These are phyloP conservation scores for Dryococelus australis DNA, from an alignment of 2,888 invertebrate genomes.

Conservation along the genomic window DNA sequence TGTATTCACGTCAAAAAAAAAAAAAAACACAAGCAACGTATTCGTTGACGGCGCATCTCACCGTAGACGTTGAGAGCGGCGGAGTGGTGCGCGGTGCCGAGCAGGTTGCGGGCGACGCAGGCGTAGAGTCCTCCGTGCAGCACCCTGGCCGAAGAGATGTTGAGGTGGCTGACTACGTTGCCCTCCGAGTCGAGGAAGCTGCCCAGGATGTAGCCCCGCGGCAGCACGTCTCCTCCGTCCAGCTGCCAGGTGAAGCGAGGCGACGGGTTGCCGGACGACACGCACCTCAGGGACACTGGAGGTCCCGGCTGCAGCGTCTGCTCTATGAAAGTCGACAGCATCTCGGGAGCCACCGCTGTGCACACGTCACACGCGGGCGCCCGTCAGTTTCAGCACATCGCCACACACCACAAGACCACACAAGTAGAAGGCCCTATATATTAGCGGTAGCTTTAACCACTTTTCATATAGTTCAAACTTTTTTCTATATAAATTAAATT, in stretches of 20 bases:
- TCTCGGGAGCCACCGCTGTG: conserved; percentile 79
- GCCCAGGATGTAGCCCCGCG: conserved; percentile 52
- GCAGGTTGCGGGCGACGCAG: conserved; percentile 78
- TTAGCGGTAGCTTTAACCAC: too few species aligned
- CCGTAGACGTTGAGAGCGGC: conserved; percentile 83
- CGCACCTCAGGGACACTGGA: conserved; percentile 80
- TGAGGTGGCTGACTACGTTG: conserved; percentile 83
- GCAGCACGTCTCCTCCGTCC: conserved; percentile 63
- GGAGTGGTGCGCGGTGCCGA: conserved; percentile 76
- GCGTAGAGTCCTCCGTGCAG: conserved; percentile 88
- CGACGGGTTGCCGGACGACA: conserved; percentile 85
- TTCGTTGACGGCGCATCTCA: conserved; percentile 53
- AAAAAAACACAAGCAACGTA: too few species aligned
- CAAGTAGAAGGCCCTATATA: too few species aligned
- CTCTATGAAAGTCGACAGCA: conserved; percentile 85
- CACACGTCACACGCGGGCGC: conserved; percentile 20
- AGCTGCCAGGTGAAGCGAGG: conserved; percentile 81
- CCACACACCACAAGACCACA: too few species aligned
- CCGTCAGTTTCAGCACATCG: too few species aligned
- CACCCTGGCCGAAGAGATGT: conserved; percentile 77
- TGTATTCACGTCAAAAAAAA: too few species aligned
- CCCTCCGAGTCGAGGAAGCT: conserved; percentile 54
- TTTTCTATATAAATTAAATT: too few species aligned
- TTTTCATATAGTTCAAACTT: too few species aligned
- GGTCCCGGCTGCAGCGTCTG: conserved; percentile 61